These are phyloP conservation scores for Malurus cyaneus DNA, from an alignment of 2,113 vertebrate genomes.

Conservation along the genomic window DNA sequence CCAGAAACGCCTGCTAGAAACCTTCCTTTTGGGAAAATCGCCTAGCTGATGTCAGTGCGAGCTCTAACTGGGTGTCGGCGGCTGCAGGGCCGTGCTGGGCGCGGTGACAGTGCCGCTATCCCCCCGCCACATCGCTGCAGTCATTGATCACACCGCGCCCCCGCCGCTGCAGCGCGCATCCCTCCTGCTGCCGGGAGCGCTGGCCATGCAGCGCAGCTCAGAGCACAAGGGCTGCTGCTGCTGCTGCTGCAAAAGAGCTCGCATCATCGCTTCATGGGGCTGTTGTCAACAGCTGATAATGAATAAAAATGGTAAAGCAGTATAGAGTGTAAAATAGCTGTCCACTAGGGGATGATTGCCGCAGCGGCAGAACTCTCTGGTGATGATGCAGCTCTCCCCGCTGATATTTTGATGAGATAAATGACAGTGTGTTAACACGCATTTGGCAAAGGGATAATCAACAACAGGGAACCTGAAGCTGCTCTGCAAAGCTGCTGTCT, in stretches of 20 bases:
- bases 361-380: neutral
- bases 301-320: slow-evolving; percentile 15
- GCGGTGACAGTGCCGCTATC: neutral
- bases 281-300: neutral
- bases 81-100: neutral
- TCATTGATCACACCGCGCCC: neutral
- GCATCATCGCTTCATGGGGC: neutral
- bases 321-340: neutral
- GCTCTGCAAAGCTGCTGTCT: neutral
- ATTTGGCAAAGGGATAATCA: slow-evolving; percentile 40
- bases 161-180: neutral
- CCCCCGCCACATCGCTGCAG: slow-evolving; percentile 27
- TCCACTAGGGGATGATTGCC: neutral
- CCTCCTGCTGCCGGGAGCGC: neutral
- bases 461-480: neutral
- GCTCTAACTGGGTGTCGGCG: neutral
- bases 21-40: neutral
- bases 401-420: slow-evolving; percentile 65
- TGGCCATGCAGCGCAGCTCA: neutral
- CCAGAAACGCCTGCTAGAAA: neutral
- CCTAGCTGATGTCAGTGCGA: neutral
- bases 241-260: neutral
- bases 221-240: neutral
- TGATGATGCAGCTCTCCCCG: neutral
- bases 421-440: slow-evolving; percentile 20